Evolutionary conservation across 2,888 invertebrate species (phyloP), one percentile per base, ranked within the genome.

Genomic region (Chirona hameri): DNA sequence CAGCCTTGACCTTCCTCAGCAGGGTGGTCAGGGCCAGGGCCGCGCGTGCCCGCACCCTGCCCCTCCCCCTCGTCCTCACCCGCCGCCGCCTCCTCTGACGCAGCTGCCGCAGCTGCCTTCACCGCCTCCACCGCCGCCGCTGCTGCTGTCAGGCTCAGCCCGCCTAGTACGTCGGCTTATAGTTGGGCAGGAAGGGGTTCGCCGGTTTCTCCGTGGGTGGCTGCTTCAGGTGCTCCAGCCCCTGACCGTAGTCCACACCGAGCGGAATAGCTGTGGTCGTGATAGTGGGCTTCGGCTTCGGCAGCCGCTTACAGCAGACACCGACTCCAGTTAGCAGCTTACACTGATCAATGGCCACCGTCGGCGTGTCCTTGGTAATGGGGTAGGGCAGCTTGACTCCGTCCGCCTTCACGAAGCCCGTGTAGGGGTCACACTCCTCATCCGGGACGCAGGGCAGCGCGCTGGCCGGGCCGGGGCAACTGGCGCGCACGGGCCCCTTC

Each of bases 321-420:
- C 80, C 80, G 27, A 80, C 29, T 0, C 80, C 80, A 24, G 15
- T 52, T 10, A 2, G 1, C 80, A 80, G 52, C 29, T 29, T 52
- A 18, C 80, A 80, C 52, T 80, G 80, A 18, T 27, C 80, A 21
- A 80, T 80, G 27, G 80, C 80, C 52, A 80, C 80, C 15, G 80
- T 80, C 29, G 80, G 80, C 29, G 80, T 80, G 52, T 80, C 80
- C 80, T 80, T 80, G 80, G 80, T 80, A 52, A 80, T 80, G 27
- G 48, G 48, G 27, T 55, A 52, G 7, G 48, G 48, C 52, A 55
- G 80, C 52, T 80, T 48, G 27, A 27, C 14, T n/a, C 55, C 55
- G 52, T 80, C 80, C 3, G 52, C 24, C 52, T 52, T 55, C 48
- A 80, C 52, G 80, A 80, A 27, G 80, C 80, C 80, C 5, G 52